Evolutionary conservation across 2,888 invertebrate species (phyloP).

Genomic region (Microplitis deprimator): DNA sequence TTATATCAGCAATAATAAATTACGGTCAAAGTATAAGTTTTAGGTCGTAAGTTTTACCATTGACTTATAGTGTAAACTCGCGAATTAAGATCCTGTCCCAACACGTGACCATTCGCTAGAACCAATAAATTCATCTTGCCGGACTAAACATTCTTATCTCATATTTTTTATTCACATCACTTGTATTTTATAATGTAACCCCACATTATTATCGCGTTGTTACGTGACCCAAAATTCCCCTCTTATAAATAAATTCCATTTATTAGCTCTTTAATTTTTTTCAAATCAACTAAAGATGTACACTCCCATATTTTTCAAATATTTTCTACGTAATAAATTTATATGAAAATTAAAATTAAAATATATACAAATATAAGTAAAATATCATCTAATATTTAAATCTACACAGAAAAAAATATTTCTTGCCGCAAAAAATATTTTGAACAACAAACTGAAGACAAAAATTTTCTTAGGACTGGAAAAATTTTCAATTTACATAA

Average conservation of each 20-base stretch:
- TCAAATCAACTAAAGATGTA: too few relatives aligned
- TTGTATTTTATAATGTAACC: not conserved
- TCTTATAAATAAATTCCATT: not conserved
- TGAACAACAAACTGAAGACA: too few relatives aligned
- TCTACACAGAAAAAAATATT: too few relatives aligned
- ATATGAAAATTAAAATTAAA: too few relatives aligned
- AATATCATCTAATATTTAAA: too few relatives aligned
- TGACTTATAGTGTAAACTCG: not conserved
- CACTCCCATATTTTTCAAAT: too few relatives aligned
- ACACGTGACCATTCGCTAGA: not conserved
- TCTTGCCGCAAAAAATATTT: too few relatives aligned
- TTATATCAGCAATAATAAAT: slow-evolving; percentile 30
- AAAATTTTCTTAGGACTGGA: too few relatives aligned
- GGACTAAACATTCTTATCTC: not conserved
- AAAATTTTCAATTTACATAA: too few relatives aligned
- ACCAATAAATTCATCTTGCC: not conserved
- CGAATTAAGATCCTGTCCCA: not conserved
- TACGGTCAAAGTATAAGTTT: slow-evolving; percentile 42
- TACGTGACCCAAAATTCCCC: not conserved
- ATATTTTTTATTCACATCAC: not conserved
- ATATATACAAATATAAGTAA: too few relatives aligned
- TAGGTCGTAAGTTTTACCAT: slow-evolving; percentile 27
- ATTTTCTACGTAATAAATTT: too few relatives aligned
- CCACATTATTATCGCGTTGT: not conserved
- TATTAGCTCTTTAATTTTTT: too few relatives aligned